Conservation (phyloP, 2,888 invertebrate genomes). For the Eucera pruinosa region DNA sequence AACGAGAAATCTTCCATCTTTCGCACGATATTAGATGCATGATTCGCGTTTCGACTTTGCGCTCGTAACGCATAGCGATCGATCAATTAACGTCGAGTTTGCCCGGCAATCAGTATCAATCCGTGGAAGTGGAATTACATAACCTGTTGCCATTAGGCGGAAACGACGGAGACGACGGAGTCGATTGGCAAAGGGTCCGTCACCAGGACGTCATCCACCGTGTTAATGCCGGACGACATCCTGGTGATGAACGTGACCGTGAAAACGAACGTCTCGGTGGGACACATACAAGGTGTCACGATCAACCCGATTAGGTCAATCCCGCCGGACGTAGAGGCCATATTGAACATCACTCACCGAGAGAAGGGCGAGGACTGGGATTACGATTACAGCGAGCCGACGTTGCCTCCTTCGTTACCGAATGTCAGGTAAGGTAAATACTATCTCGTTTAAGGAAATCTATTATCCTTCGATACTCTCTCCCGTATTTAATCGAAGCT, state of each 20-base stretch:
- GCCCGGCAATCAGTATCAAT: slow-evolving; percentile 8
- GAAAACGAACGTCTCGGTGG: slow-evolving; percentile 81
- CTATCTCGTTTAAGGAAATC: too few species aligned
- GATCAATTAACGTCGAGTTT: slow-evolving; percentile 30
- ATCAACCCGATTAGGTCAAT: slow-evolving; percentile 82
- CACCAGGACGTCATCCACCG: slow-evolving; percentile 72
- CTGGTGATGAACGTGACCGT: slow-evolving; percentile 87
- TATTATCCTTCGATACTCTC: too few species aligned
- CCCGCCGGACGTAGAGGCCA: slow-evolving; percentile 84
- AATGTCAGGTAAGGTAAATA: slow-evolving; percentile 88
- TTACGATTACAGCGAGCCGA: slow-evolving; percentile 89
- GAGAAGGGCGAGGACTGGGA: slow-evolving; percentile 87
- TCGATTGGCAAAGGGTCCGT: slow-evolving; percentile 64
- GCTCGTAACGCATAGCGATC: not conserved
- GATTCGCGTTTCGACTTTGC: not conserved
- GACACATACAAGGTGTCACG: slow-evolving; percentile 85
- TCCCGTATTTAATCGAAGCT: too few species aligned
- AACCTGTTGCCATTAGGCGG: slow-evolving; percentile 58
- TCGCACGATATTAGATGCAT: too few species aligned
- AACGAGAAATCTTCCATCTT: too few species aligned
- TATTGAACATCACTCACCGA: slow-evolving; percentile 85
- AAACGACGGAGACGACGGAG: slow-evolving; percentile 47
- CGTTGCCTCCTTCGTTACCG: slow-evolving; percentile 92
- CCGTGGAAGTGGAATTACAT: slow-evolving; percentile 4
- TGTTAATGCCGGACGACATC: slow-evolving; percentile 85